Base-by-base conservation (phyloP, 23 tunicate species). In the Halocynthia roretzi region DNA sequence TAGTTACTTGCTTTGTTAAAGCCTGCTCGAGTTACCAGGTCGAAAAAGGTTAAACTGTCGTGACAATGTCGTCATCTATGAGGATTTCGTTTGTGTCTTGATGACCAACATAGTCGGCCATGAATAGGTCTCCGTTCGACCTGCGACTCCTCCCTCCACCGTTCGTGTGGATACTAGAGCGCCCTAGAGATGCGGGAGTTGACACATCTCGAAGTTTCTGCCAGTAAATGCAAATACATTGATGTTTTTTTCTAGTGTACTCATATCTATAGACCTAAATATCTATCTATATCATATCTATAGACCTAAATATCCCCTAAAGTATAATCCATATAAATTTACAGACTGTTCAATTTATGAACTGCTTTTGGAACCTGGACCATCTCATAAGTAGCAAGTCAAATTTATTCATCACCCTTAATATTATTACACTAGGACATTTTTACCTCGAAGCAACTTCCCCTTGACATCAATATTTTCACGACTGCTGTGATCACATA, bases 51-150 rank as follows among this genome's bases (percentile, higher is more conserved):
- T 68, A 91, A 50, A 91, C 97, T 7, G 87, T 81, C 11, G 97
- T 91, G 50, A 91, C 97, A 12, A 91, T 91, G 56, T 91, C 97
- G 55, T 91, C 97, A 54, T 91, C 90, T 8, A 91, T 77, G 12
- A 91, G 77, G 15, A 91, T 77, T 71, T 91, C 97, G 10, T 80
- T 72, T 5, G 71, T 48, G 0, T 82, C 90, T 12, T 81, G 80
- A 57, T 85, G 90, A 21, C 86, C 81, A 40, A 84, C 72, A 76
- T 91, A 91, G 57, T 85, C 88, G 50, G 86, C 83, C 90, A 91
- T 76, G 80, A 79, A 91, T 49, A 91, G 40, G 50, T 91, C 84
- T 6, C 90, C 90, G 78, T 85, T 91, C 20, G 82, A 80, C 63
- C 80, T 80, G n/a, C 91, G 77, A 14, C 67, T 23, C 40, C 60